These are phyloP conservation scores for Huso huso DNA, from an alignment of 2,797 vertebrate species.

Conservation along the genomic window DNA sequence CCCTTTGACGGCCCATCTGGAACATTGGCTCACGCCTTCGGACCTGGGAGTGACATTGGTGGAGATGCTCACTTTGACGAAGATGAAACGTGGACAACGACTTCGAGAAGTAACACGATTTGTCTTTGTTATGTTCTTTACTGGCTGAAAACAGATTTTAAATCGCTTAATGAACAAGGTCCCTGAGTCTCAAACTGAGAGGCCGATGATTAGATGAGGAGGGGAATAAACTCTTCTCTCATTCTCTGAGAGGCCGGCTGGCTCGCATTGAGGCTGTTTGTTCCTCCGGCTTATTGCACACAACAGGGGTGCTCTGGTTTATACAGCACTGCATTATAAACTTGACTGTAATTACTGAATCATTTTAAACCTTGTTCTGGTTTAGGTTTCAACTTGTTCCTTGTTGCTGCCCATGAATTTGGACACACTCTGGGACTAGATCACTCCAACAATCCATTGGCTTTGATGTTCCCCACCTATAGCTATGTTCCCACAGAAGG, in stretches of 20 bases:
- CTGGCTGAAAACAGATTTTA: neutral
- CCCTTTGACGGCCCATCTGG: constrained; percentile 75
- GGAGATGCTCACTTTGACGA: constrained; percentile 85
- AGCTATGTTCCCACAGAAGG: constrained; percentile 28
- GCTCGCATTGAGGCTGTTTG: neutral
- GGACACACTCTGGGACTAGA: constrained; percentile 48
- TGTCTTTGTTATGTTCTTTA: neutral
- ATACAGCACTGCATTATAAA: no score
- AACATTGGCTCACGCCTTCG: constrained; percentile 76
- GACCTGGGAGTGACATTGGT: constrained; percentile 64
- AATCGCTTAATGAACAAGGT: neutral
- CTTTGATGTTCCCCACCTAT: constrained; percentile 50
- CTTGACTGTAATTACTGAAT: neutral
- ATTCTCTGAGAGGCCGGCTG: neutral
- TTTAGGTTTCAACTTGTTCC: constrained; percentile 50
- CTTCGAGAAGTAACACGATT: constrained; percentile 37
- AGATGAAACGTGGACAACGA: constrained; percentile 72
- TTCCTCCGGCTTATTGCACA: neutral
- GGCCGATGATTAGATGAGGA: neutral
- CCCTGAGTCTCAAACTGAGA: neutral
- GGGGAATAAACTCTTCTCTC: neutral
- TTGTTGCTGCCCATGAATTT: constrained; percentile 50
- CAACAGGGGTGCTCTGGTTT: no score
- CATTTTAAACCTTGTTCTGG: constrained; percentile 2
- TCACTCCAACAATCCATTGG: constrained; percentile 45